Base-by-base conservation (phyloP, 2,113 vertebrate genomes). In the Anhinga anhinga region DNA sequence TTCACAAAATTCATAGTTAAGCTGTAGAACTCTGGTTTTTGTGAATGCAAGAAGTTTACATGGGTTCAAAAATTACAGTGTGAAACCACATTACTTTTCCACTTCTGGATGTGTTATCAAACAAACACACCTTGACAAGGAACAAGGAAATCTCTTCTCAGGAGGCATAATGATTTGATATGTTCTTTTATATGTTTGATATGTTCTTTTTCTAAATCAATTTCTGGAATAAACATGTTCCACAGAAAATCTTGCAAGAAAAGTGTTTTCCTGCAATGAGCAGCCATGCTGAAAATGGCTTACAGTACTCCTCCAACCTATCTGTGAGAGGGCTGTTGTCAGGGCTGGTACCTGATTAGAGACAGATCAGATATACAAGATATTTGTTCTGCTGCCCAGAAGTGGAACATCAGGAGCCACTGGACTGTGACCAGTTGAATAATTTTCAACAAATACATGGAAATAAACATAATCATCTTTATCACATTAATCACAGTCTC, bases 401-500 rank as follows among this genome's bases (percentile, higher is more conserved):
- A 96, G 62, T 22, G 50, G 84, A 96, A 91, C 81, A 86, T 86
- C 86, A 87, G 88, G 83, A 93, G 73, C 73, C 18, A 13, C 89
- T 94, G 93, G 62, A 47, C 81, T 71, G 89, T 94, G 89, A 96
- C 89, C 78, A 74, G 62, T 5, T 59, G 55, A 85, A 82, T 93
- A 73, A 93, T 90, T 90, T 86, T 90, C 59, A 66, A n/a, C 71
- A 90, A 94, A 94, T 53, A 80, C 62, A 80, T 13, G 58, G 78
- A 95, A 97, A 96, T 95, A 96, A 90, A 83, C 89, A 86, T 71
- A 42, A 95, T 67, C 45, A 94, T 81, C 84, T 73, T 93, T 69
- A 95, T 77, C 9, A 1, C 82, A 80, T 90, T 93, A 90, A 96
- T 95, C 87, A 84, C 40, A 13, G 71, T 50, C 86, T 70, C 34